Conservation (phyloP, 2,888 invertebrate species). For the Apamea sordens region DNA sequence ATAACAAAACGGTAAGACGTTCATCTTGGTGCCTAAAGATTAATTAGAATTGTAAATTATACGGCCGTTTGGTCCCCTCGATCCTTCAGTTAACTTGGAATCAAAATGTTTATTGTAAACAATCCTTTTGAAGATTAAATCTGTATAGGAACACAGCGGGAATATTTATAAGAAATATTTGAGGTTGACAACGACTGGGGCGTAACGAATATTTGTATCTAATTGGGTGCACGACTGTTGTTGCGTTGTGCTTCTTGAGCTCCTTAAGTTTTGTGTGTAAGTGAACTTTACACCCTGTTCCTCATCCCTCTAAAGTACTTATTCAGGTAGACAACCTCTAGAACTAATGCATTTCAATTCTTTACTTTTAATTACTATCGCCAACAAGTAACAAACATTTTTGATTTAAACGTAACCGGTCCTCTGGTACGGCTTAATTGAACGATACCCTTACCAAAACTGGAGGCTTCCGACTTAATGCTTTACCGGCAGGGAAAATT, state of each 20-base stretch:
- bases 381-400: not conserved
- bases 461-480: conserved; percentile 68
- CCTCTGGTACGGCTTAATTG: conserved; percentile 40
- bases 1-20: conserved; percentile 78
- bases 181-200: conserved; percentile 53
- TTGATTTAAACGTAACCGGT: not conserved
- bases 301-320: too few species aligned
- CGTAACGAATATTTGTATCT: conserved; percentile 54
- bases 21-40: conserved; percentile 84
- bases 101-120: conserved; percentile 89
- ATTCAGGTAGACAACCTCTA: not conserved
- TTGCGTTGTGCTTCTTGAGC: not conserved
- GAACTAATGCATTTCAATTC: not conserved
- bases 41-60: conserved; percentile 89
- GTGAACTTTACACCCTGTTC: too few species aligned
- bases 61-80: conserved; percentile 77
- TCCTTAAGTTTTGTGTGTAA: not conserved
- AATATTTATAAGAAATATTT: conserved; percentile 86
- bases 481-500: conserved; percentile 76
- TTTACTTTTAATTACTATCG: not conserved
- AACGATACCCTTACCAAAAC: conserved; percentile 62
- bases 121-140: conserved; percentile 88
- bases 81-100: conserved; percentile 87
- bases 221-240: not conserved
- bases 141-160: conserved; percentile 80